phyloP scores from a whole-genome alignment of 2,113 vertebrate genomes.

The Lontra canadensis region DNA sequence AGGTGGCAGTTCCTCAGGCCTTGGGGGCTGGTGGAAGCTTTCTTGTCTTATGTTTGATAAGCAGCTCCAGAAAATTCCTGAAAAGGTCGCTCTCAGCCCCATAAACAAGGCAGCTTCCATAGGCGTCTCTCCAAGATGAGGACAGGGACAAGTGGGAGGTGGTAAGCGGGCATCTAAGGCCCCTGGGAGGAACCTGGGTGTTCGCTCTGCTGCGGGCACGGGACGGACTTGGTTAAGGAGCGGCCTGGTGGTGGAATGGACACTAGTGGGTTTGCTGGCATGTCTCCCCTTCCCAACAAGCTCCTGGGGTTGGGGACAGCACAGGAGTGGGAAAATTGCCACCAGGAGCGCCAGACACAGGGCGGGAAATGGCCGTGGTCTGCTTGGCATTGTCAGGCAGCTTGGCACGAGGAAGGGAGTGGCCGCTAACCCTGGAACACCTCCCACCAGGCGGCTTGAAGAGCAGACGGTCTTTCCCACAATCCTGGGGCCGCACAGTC shows the following conservation, averaged over 20 bases:
- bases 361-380: not conserved
- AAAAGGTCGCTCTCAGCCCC: not conserved
- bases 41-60: not conserved
- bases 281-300: not conserved
- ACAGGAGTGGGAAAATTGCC: rapidly evolving
- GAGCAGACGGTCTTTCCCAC: not conserved
- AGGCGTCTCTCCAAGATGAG: not conserved
- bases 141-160: not conserved
- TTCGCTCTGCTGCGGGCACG: not conserved
- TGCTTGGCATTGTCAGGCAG: not conserved
- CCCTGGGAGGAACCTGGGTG: not conserved
- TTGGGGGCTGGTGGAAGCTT: not conserved
- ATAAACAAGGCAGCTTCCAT: not conserved
- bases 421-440: rapidly evolving
- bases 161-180: rapidly evolving
- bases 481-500: not conserved
- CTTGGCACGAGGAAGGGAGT: not conserved
- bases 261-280: rapidly evolving
- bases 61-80: not conserved
- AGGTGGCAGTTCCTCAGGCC: not conserved
- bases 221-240: not conserved
- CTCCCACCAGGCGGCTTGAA: rapidly evolving
- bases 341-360: not conserved
- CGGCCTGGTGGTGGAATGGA: rapidly evolving
- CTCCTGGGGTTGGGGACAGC: not conserved